A percentile compares a stretch with the other conserved stretches of the same genome.
phyloP scores from a whole-genome alignment of 2,113 vertebrate genomes.

The Fregata magnificens region DNA sequence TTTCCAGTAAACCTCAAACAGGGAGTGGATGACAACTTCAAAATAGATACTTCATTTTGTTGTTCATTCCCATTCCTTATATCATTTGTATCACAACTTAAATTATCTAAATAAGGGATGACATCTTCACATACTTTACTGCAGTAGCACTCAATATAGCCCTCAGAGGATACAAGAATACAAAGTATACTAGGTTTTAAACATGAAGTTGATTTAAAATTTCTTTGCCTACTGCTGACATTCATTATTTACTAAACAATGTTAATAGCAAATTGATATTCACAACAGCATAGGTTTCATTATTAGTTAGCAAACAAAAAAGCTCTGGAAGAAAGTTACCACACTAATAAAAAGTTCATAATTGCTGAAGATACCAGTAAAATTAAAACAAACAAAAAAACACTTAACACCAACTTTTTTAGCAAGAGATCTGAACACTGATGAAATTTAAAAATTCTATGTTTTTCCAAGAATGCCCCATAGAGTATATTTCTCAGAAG shows the following conservation, averaged over 20 bases:
- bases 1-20: neutral
- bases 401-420: neutral
- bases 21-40: neutral
- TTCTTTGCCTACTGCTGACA: neutral
- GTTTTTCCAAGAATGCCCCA: neutral
- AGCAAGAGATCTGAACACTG: neutral
- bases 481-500: neutral
- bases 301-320: neutral
- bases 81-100: neutral
- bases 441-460: neutral
- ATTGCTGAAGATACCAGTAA: neutral
- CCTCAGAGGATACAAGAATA: neutral
- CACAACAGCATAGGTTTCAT: neutral
- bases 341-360: neutral
- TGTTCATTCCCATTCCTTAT: neutral
- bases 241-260: neutral
- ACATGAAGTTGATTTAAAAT: neutral
- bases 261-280: neutral
- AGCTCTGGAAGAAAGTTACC: neutral
- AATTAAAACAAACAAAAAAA: neutral
- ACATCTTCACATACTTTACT: neutral
- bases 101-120: neutral
- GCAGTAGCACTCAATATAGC: neutral
- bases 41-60: neutral
- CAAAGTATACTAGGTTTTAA: neutral